Percentiles rank a stretch among this genome's conserved stretches.
These are phyloP conservation scores for Apeltes quadracus DNA, from an alignment of 2,113 vertebrate species.

Conservation along the genomic window DNA sequence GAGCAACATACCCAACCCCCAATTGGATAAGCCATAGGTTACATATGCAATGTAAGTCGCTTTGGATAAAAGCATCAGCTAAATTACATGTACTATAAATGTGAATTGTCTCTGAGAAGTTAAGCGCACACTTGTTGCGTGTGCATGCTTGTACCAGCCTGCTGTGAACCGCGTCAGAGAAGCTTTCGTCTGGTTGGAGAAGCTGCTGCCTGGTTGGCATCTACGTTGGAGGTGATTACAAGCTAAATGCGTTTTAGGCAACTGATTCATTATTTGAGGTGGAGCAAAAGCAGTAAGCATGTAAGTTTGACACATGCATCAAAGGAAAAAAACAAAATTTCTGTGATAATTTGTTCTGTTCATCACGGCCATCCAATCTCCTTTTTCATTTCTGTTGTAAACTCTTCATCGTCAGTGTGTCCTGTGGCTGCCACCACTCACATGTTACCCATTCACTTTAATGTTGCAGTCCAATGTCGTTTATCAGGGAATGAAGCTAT, in stretches of 20 bases:
- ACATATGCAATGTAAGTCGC: no score
- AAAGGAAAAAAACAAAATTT: background rate
- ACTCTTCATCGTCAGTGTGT: constrained; percentile 20
- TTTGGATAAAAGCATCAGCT: no score
- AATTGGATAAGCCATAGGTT: no score
- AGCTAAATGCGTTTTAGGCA: background rate
- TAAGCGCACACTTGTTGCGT: constrained; percentile 17
- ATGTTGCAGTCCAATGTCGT: constrained; percentile 21
- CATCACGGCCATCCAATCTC: constrained; percentile 40
- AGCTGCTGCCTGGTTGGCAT: background rate
- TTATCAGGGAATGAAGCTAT: constrained; percentile 17
- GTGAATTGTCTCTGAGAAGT: constrained; percentile 14
- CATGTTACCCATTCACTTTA: constrained; percentile 30
- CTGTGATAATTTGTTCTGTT: constrained; percentile 20
- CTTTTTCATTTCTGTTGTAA: constrained; percentile 47
- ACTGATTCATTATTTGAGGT: background rate
- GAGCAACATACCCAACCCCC: no score
- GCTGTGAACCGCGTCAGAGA: constrained; percentile 19
- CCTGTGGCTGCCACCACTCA: constrained; percentile 23
- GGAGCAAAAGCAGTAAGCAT: constrained; percentile 1
- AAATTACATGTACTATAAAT: no score
- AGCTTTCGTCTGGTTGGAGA: background rate
- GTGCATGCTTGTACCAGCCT: constrained; percentile 6
- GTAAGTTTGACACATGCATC: no score
- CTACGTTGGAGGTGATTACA: background rate